A percentile compares a stretch with the other conserved stretches of the same genome.
These are phyloP conservation scores for Chionomys nivalis DNA, from an alignment of 2,113 vertebrate genomes.

Conservation along the genomic window DNA sequence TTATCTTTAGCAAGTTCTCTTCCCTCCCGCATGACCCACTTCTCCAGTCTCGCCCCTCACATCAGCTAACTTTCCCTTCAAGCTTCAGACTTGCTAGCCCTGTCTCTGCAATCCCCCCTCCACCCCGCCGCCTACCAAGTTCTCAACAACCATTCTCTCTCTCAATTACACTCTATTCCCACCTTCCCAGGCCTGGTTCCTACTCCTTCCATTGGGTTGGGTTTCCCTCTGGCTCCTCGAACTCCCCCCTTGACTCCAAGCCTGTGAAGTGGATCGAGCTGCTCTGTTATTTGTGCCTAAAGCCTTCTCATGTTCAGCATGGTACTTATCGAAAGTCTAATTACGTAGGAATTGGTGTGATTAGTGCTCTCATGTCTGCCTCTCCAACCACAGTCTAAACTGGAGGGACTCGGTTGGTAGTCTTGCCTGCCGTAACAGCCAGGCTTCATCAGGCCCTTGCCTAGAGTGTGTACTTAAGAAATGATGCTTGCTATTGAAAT, in stretches of 20 bases:
- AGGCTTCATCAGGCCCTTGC: not conserved
- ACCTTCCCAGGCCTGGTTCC: not conserved
- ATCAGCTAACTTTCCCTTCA: not conserved
- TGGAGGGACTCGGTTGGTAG: not conserved
- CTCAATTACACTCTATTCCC: not conserved
- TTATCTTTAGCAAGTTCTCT: not conserved
- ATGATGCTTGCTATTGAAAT: not conserved
- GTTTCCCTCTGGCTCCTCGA: not conserved
- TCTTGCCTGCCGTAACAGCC: not conserved
- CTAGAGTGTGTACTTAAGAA: constrained; percentile 5
- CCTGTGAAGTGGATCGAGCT: not conserved
- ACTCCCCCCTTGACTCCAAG: not conserved
- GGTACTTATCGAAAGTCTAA: constrained; percentile 56
- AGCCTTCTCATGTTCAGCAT: constrained; percentile 40
- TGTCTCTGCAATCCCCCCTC: not conserved
- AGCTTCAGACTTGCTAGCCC: too few species aligned
- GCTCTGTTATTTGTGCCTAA: constrained; percentile 39
- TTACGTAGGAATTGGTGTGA: constrained; percentile 64
- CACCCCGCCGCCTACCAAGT: too few species aligned
- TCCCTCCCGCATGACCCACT: accelerated
- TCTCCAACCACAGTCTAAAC: constrained; percentile 29
- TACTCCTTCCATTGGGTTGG: not conserved
- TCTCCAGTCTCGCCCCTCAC: not conserved
- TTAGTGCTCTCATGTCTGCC: constrained; percentile 32
- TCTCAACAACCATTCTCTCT: not conserved